Percentiles rank a stretch among this genome's conserved stretches.
Evolutionary conservation across 2,888 invertebrate species (phyloP).

Genomic region (Pyrochroa serraticornis): DNA sequence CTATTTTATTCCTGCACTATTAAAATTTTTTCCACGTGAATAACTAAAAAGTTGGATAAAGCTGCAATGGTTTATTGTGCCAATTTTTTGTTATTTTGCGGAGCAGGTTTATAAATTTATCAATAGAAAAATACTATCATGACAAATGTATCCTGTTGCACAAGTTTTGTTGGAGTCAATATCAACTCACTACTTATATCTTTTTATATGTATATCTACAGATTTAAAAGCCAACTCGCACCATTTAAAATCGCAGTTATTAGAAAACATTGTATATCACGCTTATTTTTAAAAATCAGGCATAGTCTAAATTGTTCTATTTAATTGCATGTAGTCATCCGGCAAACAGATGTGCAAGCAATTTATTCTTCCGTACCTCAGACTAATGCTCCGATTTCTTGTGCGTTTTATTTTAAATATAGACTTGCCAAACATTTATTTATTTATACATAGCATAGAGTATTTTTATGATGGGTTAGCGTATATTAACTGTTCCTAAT

Average conservation of each 20-base stretch:
- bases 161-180: too few relatives aligned
- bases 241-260: neutral
- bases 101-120: neutral
- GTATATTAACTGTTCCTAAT: conserved; percentile 7
- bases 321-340: conserved; percentile 7
- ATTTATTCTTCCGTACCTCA: conserved; percentile 12
- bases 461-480: conserved; percentile 19
- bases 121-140: too few relatives aligned
- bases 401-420: conserved; percentile 24
- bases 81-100: conserved; percentile 3
- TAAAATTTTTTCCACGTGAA: neutral
- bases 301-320: conserved; percentile 14
- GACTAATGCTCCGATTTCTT: conserved; percentile 16
- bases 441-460: conserved; percentile 14
- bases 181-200: too few relatives aligned
- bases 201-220: too few relatives aligned
- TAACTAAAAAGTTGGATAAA: neutral
- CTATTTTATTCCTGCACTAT: too few relatives aligned
- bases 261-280: conserved; percentile 6
- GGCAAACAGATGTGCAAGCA: conserved; percentile 11
- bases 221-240: too few relatives aligned
- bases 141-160: too few relatives aligned
- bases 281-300: conserved; percentile 10
- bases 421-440: conserved; percentile 28
- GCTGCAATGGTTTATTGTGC: conserved; percentile 4